Percentiles rank a stretch among this genome's conserved stretches.
Evolutionary conservation across 2,797 vertebrate species (phyloP).

Genomic region (Rhinichthys osculus): DNA sequence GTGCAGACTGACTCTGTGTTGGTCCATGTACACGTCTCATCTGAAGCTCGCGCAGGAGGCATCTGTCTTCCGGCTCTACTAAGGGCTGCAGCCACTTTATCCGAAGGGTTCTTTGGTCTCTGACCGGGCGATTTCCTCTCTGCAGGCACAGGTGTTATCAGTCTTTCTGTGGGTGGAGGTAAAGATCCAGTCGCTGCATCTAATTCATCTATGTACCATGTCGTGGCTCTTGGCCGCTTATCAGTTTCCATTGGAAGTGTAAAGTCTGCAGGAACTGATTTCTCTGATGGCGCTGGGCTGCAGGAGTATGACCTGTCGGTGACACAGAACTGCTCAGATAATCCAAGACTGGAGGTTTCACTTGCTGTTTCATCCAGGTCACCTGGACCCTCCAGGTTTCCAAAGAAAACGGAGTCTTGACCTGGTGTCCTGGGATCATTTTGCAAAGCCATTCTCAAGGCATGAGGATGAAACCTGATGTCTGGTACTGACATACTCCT

Average conservation of each 20-base stretch:
- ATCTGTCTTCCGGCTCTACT: slow-evolving; percentile 1
- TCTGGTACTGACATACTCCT: slow-evolving; percentile 81
- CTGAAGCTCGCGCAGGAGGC: not conserved
- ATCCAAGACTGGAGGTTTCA: slow-evolving; percentile 52
- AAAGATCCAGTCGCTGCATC: slow-evolving; percentile 1
- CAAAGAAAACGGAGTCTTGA: slow-evolving; percentile 53
- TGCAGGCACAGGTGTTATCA: slow-evolving; percentile 13
- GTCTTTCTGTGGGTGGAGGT: not conserved
- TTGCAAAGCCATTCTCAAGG: slow-evolving; percentile 10
- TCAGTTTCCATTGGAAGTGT: slow-evolving; percentile 12
- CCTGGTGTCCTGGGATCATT: not conserved
- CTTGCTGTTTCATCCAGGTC: slow-evolving; percentile 48
- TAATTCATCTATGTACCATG: slow-evolving; percentile 51
- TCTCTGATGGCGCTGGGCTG: slow-evolving; percentile 41
- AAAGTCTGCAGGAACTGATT: slow-evolving; percentile 27
- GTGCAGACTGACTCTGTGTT: slow-evolving; percentile 63
- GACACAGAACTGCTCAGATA: slow-evolving; percentile 34
- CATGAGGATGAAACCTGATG: slow-evolving; percentile 56
- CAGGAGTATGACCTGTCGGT: slow-evolving; percentile 5
- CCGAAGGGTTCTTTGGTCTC: slow-evolving; percentile 3
- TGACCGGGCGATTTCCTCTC: slow-evolving; percentile 41
- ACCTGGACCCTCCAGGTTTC: slow-evolving; percentile 20
- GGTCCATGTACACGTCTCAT: slow-evolving; percentile 60
- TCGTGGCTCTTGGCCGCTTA: slow-evolving; percentile 34
- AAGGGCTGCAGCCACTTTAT: not conserved